Conservation (phyloP, 2,113 vertebrate species). For the Cheilinus undulatus region DNA sequence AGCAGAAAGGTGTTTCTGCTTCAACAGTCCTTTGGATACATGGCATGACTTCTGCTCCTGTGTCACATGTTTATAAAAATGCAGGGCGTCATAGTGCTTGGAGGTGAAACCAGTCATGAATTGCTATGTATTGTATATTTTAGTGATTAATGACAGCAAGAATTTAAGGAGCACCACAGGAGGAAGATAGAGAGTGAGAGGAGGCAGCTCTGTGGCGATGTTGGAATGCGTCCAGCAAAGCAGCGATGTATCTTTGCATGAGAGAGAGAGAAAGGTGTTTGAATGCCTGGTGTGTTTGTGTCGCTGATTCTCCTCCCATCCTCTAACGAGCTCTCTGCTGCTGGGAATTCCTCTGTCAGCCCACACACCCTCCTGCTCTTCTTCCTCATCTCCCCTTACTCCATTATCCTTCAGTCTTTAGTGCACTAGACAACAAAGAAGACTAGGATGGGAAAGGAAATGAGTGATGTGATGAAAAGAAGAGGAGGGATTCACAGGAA, state of each 20-base stretch:
- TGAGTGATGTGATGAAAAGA: slow-evolving; percentile 30
- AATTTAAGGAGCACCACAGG: slow-evolving; percentile 42
- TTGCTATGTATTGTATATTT: slow-evolving; percentile 54
- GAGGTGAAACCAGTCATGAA: slow-evolving; percentile 49
- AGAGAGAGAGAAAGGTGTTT: slow-evolving; percentile 15
- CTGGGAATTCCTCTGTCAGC: slow-evolving; percentile 77
- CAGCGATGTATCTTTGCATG: slow-evolving; percentile 39
- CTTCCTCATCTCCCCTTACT: slow-evolving; percentile 31
- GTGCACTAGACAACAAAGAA: slow-evolving; percentile 31
- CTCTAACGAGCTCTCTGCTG: slow-evolving; percentile 75
- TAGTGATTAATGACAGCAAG: slow-evolving; percentile 67
- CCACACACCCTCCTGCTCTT: slow-evolving; percentile 34
- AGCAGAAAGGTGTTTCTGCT: slow-evolving; percentile 24
- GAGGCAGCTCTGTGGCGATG: slow-evolving; percentile 48
- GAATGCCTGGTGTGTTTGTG: slow-evolving; percentile 59
- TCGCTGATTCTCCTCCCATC: slow-evolving; percentile 55
- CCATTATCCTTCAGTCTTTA: slow-evolving; percentile 39
- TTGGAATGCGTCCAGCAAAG: slow-evolving; percentile 55
- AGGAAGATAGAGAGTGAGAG: slow-evolving; percentile 22
- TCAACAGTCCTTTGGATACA: slow-evolving; percentile 58
- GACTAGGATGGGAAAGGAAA: slow-evolving; percentile 23
- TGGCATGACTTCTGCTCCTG: slow-evolving; percentile 57
- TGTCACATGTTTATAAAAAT: slow-evolving; percentile 55
- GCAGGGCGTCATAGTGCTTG: slow-evolving; percentile 40
- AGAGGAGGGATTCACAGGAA: slow-evolving; percentile 34